Evolutionary conservation across 2,797 vertebrate species (phyloP).

Genomic region (Manis crassicaudata): DNA sequence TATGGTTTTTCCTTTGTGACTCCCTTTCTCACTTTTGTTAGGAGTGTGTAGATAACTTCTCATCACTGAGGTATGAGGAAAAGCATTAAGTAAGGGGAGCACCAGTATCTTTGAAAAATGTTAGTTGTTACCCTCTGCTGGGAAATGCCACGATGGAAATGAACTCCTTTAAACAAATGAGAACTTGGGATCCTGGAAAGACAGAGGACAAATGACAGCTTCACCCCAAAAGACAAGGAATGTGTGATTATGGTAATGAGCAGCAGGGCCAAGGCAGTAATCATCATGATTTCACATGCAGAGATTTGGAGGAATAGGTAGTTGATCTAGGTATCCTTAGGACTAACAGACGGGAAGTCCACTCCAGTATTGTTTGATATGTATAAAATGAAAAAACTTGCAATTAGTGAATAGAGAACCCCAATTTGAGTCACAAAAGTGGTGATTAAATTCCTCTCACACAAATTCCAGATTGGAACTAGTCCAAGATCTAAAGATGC

Average conservation of each 20-base stretch:
- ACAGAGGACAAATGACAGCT: background rate
- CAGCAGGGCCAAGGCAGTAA: background rate
- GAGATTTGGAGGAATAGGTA: background rate
- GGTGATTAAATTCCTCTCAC: background rate
- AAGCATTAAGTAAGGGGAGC: background rate
- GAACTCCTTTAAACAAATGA: background rate
- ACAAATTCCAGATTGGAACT: background rate
- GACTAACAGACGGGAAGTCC: background rate
- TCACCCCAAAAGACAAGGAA: background rate
- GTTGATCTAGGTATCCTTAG: background rate
- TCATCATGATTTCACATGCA: background rate
- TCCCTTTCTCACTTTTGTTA: background rate
- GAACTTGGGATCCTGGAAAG: background rate
- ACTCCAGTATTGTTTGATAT: background rate
- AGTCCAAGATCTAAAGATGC: background rate
- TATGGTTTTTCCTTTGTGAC: background rate
- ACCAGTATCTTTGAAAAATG: background rate
- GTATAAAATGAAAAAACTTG: background rate
- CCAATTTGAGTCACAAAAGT: background rate
- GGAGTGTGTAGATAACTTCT: background rate
- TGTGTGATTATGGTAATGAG: background rate
- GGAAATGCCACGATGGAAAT: background rate
- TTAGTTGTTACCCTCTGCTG: background rate
- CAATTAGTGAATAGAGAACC: background rate
- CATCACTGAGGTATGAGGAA: background rate